phyloP scores from a whole-genome alignment of 2,797 vertebrate genomes.

The Amazonetta brasiliensis region DNA sequence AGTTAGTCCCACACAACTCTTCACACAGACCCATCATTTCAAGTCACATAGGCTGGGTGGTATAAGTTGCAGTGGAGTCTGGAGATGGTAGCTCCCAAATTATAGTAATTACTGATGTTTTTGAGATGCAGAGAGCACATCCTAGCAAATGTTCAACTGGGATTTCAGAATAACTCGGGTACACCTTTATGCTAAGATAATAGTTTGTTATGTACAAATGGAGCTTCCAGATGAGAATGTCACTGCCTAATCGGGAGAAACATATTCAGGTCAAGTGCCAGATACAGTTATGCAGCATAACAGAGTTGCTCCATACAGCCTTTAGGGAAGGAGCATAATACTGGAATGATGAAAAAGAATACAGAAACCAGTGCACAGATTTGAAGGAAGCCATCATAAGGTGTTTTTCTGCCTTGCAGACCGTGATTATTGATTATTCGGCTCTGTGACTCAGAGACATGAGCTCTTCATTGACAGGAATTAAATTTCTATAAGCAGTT shows the following conservation, averaged over 20 bases:
- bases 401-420: constrained; percentile 16
- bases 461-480: neutral
- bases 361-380: neutral
- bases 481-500: neutral
- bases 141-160: neutral
- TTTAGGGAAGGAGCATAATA: constrained; percentile 63
- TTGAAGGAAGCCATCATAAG: constrained; percentile 16
- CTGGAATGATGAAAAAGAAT: constrained; percentile 27
- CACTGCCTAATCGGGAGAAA: constrained; percentile 77
- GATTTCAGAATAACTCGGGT: constrained; percentile 31
- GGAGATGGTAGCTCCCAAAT: neutral
- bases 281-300: constrained; percentile 67
- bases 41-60: neutral
- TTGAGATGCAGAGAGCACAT: neutral
- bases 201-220: constrained; percentile 33
- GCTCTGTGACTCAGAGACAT: neutral
- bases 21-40: neutral
- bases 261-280: constrained; percentile 81
- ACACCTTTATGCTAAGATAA: constrained; percentile 59
- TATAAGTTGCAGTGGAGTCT: neutral
- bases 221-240: constrained; percentile 74
- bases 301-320: constrained; percentile 46
- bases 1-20: neutral
- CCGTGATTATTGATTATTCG: neutral
- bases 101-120: neutral